Percentiles rank a stretch among this genome's conserved stretches.
Conservation (phyloP, 2,888 invertebrate species). For the Epiblema foenella region DNA sequence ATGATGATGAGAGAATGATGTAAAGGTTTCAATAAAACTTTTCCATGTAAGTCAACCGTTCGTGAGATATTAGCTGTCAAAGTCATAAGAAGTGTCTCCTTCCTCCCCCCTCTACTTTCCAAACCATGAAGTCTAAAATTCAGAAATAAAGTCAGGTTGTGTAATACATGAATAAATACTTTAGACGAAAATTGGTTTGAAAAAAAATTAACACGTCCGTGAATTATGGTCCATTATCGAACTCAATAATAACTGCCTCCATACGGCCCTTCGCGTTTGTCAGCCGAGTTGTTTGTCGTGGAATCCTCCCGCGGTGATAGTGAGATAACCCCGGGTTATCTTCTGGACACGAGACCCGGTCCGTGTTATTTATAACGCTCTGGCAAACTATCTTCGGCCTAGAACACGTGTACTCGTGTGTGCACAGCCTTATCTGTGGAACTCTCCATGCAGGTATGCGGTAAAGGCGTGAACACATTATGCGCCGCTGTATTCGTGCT, state of each 20-base stretch:
- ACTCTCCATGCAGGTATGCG: constrained; percentile 53
- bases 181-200: no score
- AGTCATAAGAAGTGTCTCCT: no score
- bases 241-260: neutral
- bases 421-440: constrained; percentile 52
- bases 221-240: constrained; percentile 19
- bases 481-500: constrained; percentile 6
- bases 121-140: no score
- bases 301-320: constrained; percentile 75
- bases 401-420: constrained; percentile 54
- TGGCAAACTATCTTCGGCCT: constrained; percentile 50
- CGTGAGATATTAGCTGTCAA: no score
- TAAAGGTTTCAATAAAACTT: no score
- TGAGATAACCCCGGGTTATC: constrained; percentile 74
- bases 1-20: no score
- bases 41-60: no score
- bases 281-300: constrained; percentile 74
- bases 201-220: neutral
- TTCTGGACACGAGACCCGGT: constrained; percentile 69
- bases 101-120: no score
- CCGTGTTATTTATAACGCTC: constrained; percentile 59
- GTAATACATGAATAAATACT: no score
- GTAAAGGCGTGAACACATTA: constrained; percentile 37
- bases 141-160: no score
- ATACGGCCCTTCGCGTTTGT: constrained; percentile 46